Conservation (phyloP, 2,888 invertebrate species). For the Netelia inedita region DNA sequence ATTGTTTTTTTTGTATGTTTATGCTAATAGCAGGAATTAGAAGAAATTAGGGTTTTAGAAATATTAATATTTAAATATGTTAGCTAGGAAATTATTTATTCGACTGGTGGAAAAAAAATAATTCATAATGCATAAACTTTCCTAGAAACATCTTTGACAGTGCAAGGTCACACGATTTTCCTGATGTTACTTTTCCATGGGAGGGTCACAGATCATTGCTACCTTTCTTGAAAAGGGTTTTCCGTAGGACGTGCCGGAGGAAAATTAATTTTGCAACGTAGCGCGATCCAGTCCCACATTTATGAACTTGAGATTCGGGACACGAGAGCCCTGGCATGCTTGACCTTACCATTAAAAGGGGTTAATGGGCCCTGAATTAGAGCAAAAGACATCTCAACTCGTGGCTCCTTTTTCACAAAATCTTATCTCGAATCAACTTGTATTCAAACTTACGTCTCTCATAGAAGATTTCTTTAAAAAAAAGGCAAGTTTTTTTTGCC, state of each 20-base stretch:
- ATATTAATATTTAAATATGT: no score
- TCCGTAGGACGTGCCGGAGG: constrained; percentile 44
- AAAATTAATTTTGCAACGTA: constrained; percentile 54
- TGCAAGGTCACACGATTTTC: constrained; percentile 40
- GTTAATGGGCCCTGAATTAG: constrained; percentile 65
- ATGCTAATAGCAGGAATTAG: no score
- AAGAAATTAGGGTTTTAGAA: no score
- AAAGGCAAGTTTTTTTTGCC: no score
- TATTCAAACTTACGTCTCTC: not conserved
- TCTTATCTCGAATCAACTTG: constrained; percentile 38
- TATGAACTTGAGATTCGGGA: constrained; percentile 61
- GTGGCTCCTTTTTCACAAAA: constrained; percentile 27
- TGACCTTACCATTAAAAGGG: constrained; percentile 69
- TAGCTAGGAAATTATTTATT: not conserved
- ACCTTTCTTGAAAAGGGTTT: not conserved
- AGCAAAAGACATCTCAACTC: constrained; percentile 47
- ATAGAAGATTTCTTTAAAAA: not conserved
- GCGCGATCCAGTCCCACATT: constrained; percentile 46
- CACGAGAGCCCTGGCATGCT: constrained; percentile 55
- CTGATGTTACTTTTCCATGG: constrained; percentile 35
- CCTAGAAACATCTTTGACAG: not conserved
- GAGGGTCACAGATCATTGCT: not conserved
- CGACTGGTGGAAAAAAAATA: not conserved
- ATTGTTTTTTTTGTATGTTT: no score
- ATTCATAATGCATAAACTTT: not conserved